Evolutionary conservation across 1,140 invertebrate genomes (phyloP).

Genomic region (Euura lappo): DNA sequence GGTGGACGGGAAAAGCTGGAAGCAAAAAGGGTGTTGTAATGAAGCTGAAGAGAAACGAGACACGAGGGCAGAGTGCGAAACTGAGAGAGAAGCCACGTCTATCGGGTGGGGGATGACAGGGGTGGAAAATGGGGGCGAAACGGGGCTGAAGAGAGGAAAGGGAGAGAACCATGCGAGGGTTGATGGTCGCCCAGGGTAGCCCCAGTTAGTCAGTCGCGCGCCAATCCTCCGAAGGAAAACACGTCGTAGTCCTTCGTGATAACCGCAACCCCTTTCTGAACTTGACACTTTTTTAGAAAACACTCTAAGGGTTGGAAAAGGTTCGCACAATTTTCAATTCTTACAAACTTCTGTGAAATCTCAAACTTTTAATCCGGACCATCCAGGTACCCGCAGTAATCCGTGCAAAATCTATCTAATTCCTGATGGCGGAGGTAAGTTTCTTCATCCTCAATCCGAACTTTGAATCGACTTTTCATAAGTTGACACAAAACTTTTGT

Average conservation of each 20-base stretch:
- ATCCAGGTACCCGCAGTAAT: too few relatives aligned
- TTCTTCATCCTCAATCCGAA: too few relatives aligned
- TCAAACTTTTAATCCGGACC: too few relatives aligned
- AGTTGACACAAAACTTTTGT: too few relatives aligned
- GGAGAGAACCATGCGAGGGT: constrained; percentile 55
- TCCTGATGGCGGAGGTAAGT: too few relatives aligned
- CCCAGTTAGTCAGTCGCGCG: constrained; percentile 57
- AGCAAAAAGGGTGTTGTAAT: constrained; percentile 45
- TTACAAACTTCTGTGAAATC: too few relatives aligned
- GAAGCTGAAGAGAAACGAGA: constrained; percentile 32
- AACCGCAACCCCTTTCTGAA: background rate
- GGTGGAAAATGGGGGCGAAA: constrained; percentile 11
- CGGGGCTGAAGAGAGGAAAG: constrained; percentile 30
- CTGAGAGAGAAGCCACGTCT: background rate
- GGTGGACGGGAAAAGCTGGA: constrained; percentile 11
- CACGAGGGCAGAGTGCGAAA: constrained; percentile 13
- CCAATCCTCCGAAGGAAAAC: constrained; percentile 49
- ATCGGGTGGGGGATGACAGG: constrained; percentile 1
- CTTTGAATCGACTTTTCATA: too few relatives aligned
- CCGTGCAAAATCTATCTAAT: too few relatives aligned
- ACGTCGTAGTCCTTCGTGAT: constrained; percentile 29
- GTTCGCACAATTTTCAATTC: too few relatives aligned
- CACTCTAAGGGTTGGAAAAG: too few relatives aligned
- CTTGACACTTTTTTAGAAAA: too few relatives aligned
- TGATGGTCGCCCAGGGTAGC: constrained; percentile 54